Conservation (phyloP, 2,797 vertebrate genomes). For the Caiman crocodilus region DNA sequence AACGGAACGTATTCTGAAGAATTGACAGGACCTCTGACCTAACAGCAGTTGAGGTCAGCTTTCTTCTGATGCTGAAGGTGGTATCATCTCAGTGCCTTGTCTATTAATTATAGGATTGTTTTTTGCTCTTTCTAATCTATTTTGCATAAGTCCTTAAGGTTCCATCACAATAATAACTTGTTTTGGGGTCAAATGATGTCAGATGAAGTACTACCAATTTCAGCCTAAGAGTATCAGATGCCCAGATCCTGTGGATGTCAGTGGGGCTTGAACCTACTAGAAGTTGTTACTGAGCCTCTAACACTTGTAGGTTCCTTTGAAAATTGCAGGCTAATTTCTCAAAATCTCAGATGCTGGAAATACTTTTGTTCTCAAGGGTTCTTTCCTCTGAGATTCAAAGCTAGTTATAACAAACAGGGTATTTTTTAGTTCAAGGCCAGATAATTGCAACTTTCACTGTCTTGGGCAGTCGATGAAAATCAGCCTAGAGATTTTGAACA, state of each 20-base stretch:
- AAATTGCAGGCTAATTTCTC: not conserved
- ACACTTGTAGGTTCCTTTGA: not conserved
- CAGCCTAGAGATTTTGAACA: not conserved
- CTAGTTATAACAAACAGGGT: not conserved
- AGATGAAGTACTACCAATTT: not conserved
- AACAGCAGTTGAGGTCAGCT: not conserved
- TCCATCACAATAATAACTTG: not conserved
- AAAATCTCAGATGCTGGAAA: not conserved
- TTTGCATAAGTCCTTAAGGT: not conserved
- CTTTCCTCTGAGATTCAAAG: not conserved
- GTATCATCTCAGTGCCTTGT: not conserved
- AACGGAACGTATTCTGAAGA: not conserved
- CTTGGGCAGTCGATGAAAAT: not conserved
- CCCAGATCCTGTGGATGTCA: not conserved
- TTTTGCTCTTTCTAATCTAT: not conserved
- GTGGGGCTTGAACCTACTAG: not conserved
- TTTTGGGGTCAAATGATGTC: not conserved
- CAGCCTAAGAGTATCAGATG: accelerated
- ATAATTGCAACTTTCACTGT: too few relatives aligned
- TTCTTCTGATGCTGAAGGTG: not conserved
- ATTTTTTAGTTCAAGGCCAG: not conserved
- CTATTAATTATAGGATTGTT: not conserved
- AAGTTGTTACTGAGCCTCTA: not conserved
- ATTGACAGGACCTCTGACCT: not conserved
- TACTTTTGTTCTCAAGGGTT: not conserved